These are phyloP conservation scores for Calidris pugnax DNA, from an alignment of 2,113 vertebrate genomes.

Conservation along the genomic window DNA sequence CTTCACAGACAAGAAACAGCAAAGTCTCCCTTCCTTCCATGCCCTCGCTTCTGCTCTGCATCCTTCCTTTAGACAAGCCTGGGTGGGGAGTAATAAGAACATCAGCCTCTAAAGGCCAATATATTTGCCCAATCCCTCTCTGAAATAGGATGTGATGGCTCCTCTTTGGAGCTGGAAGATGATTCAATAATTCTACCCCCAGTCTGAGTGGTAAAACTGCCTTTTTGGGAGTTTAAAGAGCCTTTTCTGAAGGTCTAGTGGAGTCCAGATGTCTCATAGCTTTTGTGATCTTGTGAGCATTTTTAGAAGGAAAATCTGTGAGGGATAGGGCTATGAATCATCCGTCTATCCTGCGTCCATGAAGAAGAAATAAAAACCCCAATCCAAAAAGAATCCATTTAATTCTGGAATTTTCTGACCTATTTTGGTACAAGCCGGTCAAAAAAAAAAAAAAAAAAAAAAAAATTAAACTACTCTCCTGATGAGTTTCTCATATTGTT, in stretches of 20 bases:
- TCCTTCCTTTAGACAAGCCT: not conserved
- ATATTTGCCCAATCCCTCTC: not conserved
- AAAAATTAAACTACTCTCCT: not conserved
- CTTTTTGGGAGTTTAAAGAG: not conserved
- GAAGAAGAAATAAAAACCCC: not conserved
- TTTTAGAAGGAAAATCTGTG: not conserved
- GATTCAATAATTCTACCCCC: not conserved
- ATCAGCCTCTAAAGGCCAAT: not conserved
- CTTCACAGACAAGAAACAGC: not conserved
- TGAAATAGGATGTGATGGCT: not conserved
- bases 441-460: not conserved
- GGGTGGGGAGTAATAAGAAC: not conserved
- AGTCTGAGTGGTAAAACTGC: not conserved
- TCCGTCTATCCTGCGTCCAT: not conserved
- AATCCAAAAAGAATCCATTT: not conserved
- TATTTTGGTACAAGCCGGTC: not conserved
- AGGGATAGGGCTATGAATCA: not conserved
- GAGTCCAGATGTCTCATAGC: not conserved
- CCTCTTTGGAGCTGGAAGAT: not conserved
- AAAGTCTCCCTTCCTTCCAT: not conserved
- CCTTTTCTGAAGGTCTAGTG: not conserved
- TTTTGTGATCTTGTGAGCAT: not conserved
- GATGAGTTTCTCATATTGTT: constrained; percentile 67
- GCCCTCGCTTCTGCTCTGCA: not conserved
- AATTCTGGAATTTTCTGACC: constrained; percentile 45